Conservation (phyloP, 2,888 invertebrate genomes). For the Pristionchus exspectatus region DNA sequence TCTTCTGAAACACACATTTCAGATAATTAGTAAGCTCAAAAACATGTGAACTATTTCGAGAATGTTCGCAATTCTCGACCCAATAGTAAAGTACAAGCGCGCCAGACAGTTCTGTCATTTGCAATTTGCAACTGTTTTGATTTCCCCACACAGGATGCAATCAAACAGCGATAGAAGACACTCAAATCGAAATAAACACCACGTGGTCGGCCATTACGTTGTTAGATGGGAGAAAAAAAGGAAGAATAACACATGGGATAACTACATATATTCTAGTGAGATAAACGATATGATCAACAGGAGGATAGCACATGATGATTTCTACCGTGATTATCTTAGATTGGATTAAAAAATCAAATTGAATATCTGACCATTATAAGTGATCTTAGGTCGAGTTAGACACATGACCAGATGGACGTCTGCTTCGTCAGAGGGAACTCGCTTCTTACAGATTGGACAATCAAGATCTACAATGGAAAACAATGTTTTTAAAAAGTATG, state of each 20-base stretch:
- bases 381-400: constrained; percentile 97
- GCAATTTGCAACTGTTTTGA: neutral
- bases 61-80: no score
- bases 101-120: no score
- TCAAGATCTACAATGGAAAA: constrained; percentile 87
- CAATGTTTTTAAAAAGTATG: neutral
- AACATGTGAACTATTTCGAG: no score
- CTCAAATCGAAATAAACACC: neutral
- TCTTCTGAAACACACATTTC: constrained; percentile 88
- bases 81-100: no score
- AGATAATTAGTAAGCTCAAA: no score
- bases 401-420: constrained; percentile 99
- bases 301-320: no score
- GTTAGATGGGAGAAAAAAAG: neutral
- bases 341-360: no score
- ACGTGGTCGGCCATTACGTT: constrained; percentile 41
- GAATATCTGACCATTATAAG: constrained; percentile 90
- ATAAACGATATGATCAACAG: neutral
- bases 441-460: constrained; percentile 99
- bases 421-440: constrained; percentile 97
- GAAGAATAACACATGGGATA: constrained; percentile 9
- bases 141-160: no score
- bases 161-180: neutral
- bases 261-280: neutral
- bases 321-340: no score